These are phyloP conservation scores for Crossoptilon crossoptilon DNA, from an alignment of 2,797 vertebrate genomes.

Conservation along the genomic window DNA sequence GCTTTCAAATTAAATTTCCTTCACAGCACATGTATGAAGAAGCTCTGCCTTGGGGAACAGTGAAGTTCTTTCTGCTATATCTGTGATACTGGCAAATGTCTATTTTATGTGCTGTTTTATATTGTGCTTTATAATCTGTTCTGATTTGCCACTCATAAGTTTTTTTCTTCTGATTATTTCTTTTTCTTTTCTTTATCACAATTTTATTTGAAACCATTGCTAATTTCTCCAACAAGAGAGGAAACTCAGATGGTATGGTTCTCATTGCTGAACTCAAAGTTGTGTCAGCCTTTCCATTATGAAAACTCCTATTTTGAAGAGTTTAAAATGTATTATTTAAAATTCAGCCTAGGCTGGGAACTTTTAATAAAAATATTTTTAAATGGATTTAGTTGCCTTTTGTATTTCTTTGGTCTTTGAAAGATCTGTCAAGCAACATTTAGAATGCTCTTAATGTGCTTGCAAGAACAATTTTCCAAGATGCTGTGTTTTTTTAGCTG, in stretches of 20 bases:
- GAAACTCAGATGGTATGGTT: slow-evolving; percentile 43
- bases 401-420: neutral
- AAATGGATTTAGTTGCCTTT: neutral
- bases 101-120: neutral
- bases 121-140: neutral
- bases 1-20: neutral
- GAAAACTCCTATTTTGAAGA: slow-evolving; percentile 59
- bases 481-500: neutral
- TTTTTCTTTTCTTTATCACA: neutral
- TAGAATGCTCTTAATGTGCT: neutral
- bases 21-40: neutral
- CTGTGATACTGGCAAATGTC: neutral
- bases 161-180: neutral
- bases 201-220: slow-evolving; percentile 1
- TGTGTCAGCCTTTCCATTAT: slow-evolving; percentile 71
- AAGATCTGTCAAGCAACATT: neutral
- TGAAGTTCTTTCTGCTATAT: neutral
- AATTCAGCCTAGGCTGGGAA: slow-evolving; percentile 38
- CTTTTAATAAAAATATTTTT: slow-evolving; percentile 36
- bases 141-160: neutral
- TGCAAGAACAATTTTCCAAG: neutral
- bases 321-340: slow-evolving; percentile 58
- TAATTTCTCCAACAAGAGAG: slow-evolving; percentile 23
- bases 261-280: slow-evolving; percentile 32
- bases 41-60: neutral